Evolutionary conservation across 2,797 vertebrate genomes (phyloP), one percentile per base, ranked within the genome.

Genomic region (Thamnophis elegans): DNA sequence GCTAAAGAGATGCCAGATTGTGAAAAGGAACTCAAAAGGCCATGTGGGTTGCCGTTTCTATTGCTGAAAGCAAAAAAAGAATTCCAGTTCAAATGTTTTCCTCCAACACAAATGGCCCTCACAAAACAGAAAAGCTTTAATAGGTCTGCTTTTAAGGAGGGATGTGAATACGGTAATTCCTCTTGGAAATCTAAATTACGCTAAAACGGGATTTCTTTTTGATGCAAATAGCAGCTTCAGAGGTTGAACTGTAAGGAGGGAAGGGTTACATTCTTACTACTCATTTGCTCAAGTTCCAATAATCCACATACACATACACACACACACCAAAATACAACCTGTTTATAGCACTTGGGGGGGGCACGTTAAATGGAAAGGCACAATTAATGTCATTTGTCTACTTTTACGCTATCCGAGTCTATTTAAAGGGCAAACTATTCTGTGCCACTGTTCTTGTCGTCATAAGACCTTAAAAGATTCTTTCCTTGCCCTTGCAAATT

Each of bases 1-100:
- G 65, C 88, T 86, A 92, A 90, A 90, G 10, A 92, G 32, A 47
- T 32, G 26, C 53, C 88, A 87, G 59, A 68, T 56, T 65, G 78
- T 73, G 58, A 65, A 59, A 55, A 68, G 59, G 62, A 65, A 68
- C 26, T 58, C 59, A 47, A 54, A 60, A 20, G 59, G 59, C 47
- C 82, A 92, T 47, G 36, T 89, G 42, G 92, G 47, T n/a, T 90
- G 32, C 58, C 28, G 5, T 58, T 88, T 47, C 32, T n/a, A 16
- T 68, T 20, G 53, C 86, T 58, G 87, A 58, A 78, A 92, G 62
- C 65, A 88, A 28, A 78, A 36, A 16, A 2, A 14, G 25, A 28
- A 42, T 53, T 20, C 59, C 36, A 51, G 60, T 62, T 32, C 22
- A 28, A 78, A 25, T 36, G 20, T 8, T 47, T 78, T 20, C 55